These are phyloP conservation scores for Cephonodes hylas DNA, from an alignment of 2,888 invertebrate genomes.

Conservation along the genomic window DNA sequence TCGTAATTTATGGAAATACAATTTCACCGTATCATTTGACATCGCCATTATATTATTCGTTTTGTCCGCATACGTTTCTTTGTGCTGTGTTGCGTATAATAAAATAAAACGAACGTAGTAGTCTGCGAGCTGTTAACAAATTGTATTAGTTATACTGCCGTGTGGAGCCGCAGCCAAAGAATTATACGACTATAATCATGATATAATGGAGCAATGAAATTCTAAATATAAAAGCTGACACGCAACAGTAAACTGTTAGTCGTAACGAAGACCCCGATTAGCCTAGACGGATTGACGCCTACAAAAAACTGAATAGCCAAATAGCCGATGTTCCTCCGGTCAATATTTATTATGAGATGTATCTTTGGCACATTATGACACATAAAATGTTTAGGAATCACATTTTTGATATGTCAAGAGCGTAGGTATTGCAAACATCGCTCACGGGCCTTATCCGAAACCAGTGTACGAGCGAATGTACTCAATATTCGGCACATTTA, in stretches of 20 bases:
- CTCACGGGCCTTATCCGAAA: not conserved
- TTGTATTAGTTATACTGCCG: constrained; percentile 3
- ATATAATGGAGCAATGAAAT: constrained; percentile 4
- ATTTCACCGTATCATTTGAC: not conserved
- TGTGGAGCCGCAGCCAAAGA: constrained; percentile 1
- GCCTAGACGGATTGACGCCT: not conserved
- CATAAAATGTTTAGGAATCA: not conserved
- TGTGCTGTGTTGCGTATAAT: not conserved
- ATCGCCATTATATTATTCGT: not conserved
- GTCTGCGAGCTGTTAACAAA: constrained; percentile 6
- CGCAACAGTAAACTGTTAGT: not conserved
- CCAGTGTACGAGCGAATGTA: not conserved
- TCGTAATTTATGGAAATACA: not conserved
- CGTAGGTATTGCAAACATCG: not conserved
- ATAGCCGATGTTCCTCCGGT: not conserved
- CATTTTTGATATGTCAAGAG: constrained; percentile 2
- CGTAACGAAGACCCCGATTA: not conserved
- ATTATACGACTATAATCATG: constrained; percentile 1
- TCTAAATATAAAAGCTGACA: not conserved
- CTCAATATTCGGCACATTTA: not conserved
- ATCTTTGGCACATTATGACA: not conserved
- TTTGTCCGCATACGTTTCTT: not conserved
- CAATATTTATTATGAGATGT: not conserved
- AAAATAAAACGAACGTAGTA: not conserved
- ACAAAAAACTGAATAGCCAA: not conserved